phyloP scores from a whole-genome alignment of 2,113 vertebrate genomes.

The Brachionichthys hirsutus region DNA sequence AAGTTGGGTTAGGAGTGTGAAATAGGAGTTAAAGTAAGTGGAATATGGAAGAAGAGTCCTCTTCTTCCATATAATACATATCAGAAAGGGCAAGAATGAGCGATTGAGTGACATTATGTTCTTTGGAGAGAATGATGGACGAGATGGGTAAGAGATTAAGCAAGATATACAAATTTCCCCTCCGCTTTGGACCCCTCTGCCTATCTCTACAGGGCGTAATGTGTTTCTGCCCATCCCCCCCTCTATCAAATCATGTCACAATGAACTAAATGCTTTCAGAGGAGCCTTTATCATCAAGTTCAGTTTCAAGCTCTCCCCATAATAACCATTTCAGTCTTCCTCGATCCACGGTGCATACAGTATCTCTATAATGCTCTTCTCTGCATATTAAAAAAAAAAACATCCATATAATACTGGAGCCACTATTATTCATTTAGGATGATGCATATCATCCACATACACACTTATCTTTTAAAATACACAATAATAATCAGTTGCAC shows the following conservation, averaged over 20 bases:
- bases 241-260: slow-evolving; percentile 28
- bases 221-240: slow-evolving; percentile 29
- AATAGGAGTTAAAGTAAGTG: slow-evolving; percentile 28
- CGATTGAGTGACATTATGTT: slow-evolving; percentile 2
- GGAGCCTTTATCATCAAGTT: slow-evolving; percentile 19
- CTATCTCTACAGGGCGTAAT: slow-evolving; percentile 1
- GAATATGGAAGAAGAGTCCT: slow-evolving; percentile 12
- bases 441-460: no score
- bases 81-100: background rate
- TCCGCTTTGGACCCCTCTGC: background rate
- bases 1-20: slow-evolving; percentile 24
- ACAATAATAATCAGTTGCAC: background rate
- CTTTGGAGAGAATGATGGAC: slow-evolving; percentile 10
- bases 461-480: no score
- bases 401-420: background rate
- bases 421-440: slow-evolving; percentile 3
- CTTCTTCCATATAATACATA: slow-evolving; percentile 11
- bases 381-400: no score
- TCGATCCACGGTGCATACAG: slow-evolving; percentile 10
- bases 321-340: slow-evolving; percentile 25
- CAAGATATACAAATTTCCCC: slow-evolving; percentile 15
- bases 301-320: slow-evolving; percentile 18
- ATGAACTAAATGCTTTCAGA: slow-evolving; percentile 20
- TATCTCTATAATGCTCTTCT: no score
- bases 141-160: slow-evolving; percentile 1